phyloP scores from a whole-genome alignment of 2,113 vertebrate species.

The Ceyx cyanopectus region DNA sequence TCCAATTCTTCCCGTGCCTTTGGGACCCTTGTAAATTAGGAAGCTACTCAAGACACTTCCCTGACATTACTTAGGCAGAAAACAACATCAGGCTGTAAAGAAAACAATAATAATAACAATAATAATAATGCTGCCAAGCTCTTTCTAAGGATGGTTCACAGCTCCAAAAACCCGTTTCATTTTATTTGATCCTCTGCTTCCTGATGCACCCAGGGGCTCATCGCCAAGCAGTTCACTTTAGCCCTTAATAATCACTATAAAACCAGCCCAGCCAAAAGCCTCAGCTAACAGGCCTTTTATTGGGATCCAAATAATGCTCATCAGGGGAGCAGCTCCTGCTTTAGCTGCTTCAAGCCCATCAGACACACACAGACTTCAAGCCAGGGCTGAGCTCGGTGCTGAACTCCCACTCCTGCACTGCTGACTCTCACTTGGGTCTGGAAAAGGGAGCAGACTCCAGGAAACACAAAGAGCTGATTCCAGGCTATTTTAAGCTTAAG shows the following conservation, averaged over 20 bases:
- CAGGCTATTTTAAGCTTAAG: slow-evolving; percentile 22
- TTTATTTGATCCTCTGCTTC: neutral
- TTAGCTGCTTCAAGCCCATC: neutral
- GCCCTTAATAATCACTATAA: neutral
- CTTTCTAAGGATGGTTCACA: neutral
- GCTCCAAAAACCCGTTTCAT: neutral
- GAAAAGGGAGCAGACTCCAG: neutral
- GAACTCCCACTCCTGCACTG: neutral
- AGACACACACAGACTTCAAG: neutral
- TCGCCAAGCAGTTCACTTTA: neutral
- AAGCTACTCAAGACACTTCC: neutral
- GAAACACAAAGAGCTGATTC: neutral
- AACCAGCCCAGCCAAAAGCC: neutral
- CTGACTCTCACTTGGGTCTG: neutral
- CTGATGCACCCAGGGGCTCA: neutral
- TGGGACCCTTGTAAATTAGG: neutral
- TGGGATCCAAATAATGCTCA: neutral
- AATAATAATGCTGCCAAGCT: neutral
- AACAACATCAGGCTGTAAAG: neutral
- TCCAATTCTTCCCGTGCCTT: slow-evolving; percentile 8
- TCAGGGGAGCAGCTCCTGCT: neutral
- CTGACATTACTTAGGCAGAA: neutral
- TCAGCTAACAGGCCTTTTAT: neutral
- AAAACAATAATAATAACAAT: neutral
- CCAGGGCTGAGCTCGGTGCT: neutral